Evolutionary conservation across 1,140 invertebrate species (phyloP), one percentile per base, ranked within the genome.

Genomic region (Ceratina australensis): DNA sequence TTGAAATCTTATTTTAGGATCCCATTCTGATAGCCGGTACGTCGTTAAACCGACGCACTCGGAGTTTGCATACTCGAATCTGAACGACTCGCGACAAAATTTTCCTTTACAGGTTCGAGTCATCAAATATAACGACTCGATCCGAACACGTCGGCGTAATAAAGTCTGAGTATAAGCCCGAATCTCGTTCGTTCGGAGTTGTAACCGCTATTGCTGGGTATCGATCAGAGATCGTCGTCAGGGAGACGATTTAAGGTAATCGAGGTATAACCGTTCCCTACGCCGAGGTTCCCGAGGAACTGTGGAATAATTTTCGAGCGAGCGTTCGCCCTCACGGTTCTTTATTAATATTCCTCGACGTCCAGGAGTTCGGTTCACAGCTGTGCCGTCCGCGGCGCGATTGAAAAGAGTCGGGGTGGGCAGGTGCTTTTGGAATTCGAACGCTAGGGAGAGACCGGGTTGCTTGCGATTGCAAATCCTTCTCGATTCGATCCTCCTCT

Each of bases 381-480:
- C 74, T 77, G 74, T 63, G 74, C 57, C 59, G 74, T 71, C 56
- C 74, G 65, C 73, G 15, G 22, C 42, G 7, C 74, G 74, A 77
- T 77, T 77, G 66, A 77, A 77, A 77, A 77, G 74, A 77, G 74
- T 60, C 74, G 67, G 74, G 67, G 33, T n/a, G 33, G 33, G 67
- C 74, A 77, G 74, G 74, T 77, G 74, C 66, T 77, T 77, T 63
- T 61, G 47, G 74, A 63, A 77, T 77, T 61, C 57, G 66, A 71
- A 54, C 24, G 52, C 20, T 16, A 10, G 18, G n/a, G 52, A 20
- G 15, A 18, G 61, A 47, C 20, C 49, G 74, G 57, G 66, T 77
- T 77, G 71, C 74, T 71, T 71, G 66, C 28, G 74, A 77, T 77
- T 77, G 74, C 74, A 77, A 77, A 77, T 71, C 74, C 57, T 77